Evolutionary conservation across 2,888 invertebrate species (phyloP), one percentile per base, ranked within the genome.

Genomic region (Caenorhabditis panamensis): DNA sequence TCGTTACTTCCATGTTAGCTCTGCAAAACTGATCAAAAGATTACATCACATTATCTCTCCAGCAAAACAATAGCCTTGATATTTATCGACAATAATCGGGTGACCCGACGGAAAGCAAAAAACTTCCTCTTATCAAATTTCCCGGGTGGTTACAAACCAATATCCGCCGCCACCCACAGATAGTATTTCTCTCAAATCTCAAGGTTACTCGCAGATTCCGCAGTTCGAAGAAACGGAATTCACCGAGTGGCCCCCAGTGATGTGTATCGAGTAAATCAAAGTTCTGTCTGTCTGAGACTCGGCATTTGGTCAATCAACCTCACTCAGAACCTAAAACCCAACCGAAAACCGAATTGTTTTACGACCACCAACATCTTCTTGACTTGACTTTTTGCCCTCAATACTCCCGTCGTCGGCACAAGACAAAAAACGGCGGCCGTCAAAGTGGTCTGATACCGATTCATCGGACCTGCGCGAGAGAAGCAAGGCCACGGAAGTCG

Each of bases 401-500:
- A 47, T 47, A 47, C 47, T 31, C 53, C 54, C 41, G 41, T 6
- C 41, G 20, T 26, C 49, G 31, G 58, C 64, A 73, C 64, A 66
- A 66, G 59, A 61, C 61, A 61, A 66, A 61, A 61, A 31, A 51
- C 5, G 44, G 31, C 31, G 72, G 58, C 61, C 66, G 44, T 61
- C 44, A 66, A 61, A 75, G 31, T 13, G 20, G 41, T 58, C 66
- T 75, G 75, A 75, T 75, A 75, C 49, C 47, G 59, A 66, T 66
- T 31, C 28, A 49, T 54, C 53, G 66, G 61, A 64, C 59, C 49
- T 61, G 28, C 28, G 58, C 26, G 37, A 51, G 24, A 49, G 26
- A 58, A 26, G 28, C 75, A 75, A 75, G 75, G 75, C 59, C 75
- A 75, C 61, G 26, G 59, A 66, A 75, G 66, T 75, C 66, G 53